Conservation (phyloP, 2,113 vertebrate species). For the Lophura nycthemera region DNA sequence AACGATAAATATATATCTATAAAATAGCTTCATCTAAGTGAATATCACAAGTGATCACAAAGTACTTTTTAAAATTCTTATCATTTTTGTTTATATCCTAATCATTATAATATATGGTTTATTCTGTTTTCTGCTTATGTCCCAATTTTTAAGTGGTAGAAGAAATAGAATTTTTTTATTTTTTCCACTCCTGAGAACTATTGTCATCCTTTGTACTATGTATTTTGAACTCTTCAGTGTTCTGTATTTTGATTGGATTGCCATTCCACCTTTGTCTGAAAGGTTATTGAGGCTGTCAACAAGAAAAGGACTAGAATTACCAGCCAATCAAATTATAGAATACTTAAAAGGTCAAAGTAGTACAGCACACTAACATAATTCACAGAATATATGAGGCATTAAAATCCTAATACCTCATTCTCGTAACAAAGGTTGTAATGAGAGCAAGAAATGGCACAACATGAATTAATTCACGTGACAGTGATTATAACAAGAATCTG, state of each 20-base stretch:
- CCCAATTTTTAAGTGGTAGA: neutral
- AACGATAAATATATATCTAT: neutral
- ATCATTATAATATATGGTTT: neutral
- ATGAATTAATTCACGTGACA: conserved; percentile 64
- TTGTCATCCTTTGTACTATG: neutral
- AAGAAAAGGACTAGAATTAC: conserved; percentile 62
- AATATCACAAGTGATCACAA: neutral
- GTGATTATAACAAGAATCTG: conserved; percentile 62
- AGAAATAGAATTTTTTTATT: neutral
- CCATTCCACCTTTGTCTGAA: conserved; percentile 54
- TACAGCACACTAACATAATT: conserved; percentile 69
- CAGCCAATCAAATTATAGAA: conserved; percentile 71
- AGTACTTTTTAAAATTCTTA: neutral
- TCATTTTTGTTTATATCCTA: neutral
- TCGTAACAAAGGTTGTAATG: conserved; percentile 75
- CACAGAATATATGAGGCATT: conserved; percentile 70
- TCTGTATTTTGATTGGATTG: conserved; percentile 57
- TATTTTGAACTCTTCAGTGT: conserved; percentile 47
- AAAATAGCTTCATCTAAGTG: neutral
- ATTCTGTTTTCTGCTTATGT: neutral
- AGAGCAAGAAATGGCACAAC: conserved; percentile 70
- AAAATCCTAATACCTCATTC: conserved; percentile 71
- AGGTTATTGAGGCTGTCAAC: conserved; percentile 66
- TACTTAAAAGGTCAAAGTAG: conserved; percentile 69
- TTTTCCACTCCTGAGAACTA: neutral